Evolutionary conservation across 2,888 invertebrate genomes (phyloP), one percentile per base, ranked within the genome.

Genomic region (Folsomia candida): DNA sequence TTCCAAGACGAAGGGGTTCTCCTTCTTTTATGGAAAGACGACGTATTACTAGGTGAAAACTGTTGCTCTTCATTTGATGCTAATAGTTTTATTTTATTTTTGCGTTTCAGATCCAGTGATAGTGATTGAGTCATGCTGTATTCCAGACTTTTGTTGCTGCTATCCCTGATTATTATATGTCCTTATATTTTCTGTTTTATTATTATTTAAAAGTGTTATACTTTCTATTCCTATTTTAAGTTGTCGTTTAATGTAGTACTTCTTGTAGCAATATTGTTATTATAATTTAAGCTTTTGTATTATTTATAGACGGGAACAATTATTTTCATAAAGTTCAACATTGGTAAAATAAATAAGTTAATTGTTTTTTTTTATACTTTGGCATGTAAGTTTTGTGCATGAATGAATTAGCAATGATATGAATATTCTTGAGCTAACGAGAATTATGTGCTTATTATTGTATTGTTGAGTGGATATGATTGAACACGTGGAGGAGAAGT

Each of bases 1-100:
- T 96, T 83, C 94, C 96, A 65, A 87, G 96, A 70, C 88, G 96
- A 73, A 90, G 92, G 80, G 96, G 96, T 37, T 96, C 96, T 70
- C 97, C 97, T 24, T 94, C 94, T 84, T 96, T 96, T 85, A 86
- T 96, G 74, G 96, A 96, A 84, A 87, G 94, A 80, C 88, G 97
- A 71, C 88, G 97, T 80, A 97, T 97, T 81, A 97, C 97, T 80
- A 97, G 96, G 96, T 97, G 89, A 85, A 76, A 84, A 84, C 80
- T 83, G 81, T 81, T 82, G 83, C 83, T 82, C 84, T 85, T 83
- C 81, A 83, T 83, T 82, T 74, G 76, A 75, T 80, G 73, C 78
- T 80, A 79, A 82, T 81, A 81, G 81, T 82, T 80, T 59, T 81
- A 80, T 77, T 81, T 82, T 81, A 27, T 81, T 81, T 77, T 77